Evolutionary conservation across 1,140 invertebrate species (phyloP).

Genomic region (Pseudomyrmex flavicornis): DNA sequence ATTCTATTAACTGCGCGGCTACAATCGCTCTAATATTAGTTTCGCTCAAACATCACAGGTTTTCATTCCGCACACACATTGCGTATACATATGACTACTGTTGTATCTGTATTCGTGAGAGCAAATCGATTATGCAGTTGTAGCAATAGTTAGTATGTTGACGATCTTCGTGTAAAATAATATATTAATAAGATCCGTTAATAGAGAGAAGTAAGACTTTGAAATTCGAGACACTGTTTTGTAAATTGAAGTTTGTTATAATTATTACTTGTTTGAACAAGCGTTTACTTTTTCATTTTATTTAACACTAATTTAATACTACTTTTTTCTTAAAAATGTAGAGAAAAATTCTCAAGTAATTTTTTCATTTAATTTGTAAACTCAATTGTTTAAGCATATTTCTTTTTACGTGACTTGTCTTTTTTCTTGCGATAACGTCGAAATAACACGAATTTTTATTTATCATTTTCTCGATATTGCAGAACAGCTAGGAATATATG

Average conservation of each 20-base stretch:
- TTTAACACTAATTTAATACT: too few relatives aligned
- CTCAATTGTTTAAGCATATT: neutral
- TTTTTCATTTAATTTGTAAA: neutral
- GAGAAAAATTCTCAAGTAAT: too few relatives aligned
- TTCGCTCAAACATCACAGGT: conserved; percentile 57
- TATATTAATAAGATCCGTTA: neutral
- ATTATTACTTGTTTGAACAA: neutral
- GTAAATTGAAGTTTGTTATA: neutral
- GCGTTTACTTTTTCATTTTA: too few relatives aligned
- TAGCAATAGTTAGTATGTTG: conserved; percentile 9
- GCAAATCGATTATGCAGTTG: conserved; percentile 16
- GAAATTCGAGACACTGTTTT: neutral
- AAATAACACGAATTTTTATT: neutral
- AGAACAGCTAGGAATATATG: neutral
- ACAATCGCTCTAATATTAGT: conserved; percentile 59
- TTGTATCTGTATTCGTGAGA: neutral
- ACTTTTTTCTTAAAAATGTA: too few relatives aligned
- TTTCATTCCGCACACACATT: conserved; percentile 37
- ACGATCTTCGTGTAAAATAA: conserved; percentile 11
- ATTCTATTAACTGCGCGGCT: conserved; percentile 54
- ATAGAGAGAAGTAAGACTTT: neutral
- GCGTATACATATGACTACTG: neutral
- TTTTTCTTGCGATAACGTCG: neutral
- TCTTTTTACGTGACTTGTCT: neutral
- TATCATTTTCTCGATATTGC: neutral